Percentiles rank a stretch among this genome's conserved stretches.
Conservation (phyloP, 2,113 vertebrate species). For the Siniperca knerii region DNA sequence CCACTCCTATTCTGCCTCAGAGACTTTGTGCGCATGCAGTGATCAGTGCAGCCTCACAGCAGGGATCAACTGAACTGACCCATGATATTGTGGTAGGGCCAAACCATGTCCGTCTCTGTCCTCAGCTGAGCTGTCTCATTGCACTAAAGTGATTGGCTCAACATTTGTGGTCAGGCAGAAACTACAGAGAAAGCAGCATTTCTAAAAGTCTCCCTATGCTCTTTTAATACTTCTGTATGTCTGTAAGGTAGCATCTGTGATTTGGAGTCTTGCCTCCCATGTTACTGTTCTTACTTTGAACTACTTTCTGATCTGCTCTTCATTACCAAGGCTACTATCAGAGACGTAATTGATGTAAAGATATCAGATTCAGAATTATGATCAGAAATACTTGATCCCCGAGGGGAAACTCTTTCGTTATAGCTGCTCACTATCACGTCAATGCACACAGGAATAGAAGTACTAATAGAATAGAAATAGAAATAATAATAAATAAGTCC, state of each 20-base stretch:
- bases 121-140: background rate
- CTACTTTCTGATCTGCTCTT: background rate
- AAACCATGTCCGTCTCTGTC: background rate
- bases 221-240: background rate
- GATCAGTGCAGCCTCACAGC: conserved; percentile 5
- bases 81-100: background rate
- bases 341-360: background rate
- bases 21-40: too few relatives aligned
- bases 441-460: too few relatives aligned
- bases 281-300: background rate
- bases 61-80: conserved; percentile 16
- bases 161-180: background rate
- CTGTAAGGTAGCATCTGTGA: background rate
- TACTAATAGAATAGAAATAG: too few relatives aligned
- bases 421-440: too few relatives aligned
- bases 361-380: background rate
- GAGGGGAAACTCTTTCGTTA: too few relatives aligned
- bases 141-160: background rate
- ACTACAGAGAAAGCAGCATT: background rate
- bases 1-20: too few relatives aligned
- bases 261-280: background rate
- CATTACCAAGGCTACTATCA: background rate
- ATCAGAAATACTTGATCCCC: too few relatives aligned
- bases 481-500: too few relatives aligned
- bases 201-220: background rate